Conservation (phyloP, 2,888 invertebrate species). For the Metacarcinus magister region DNA sequence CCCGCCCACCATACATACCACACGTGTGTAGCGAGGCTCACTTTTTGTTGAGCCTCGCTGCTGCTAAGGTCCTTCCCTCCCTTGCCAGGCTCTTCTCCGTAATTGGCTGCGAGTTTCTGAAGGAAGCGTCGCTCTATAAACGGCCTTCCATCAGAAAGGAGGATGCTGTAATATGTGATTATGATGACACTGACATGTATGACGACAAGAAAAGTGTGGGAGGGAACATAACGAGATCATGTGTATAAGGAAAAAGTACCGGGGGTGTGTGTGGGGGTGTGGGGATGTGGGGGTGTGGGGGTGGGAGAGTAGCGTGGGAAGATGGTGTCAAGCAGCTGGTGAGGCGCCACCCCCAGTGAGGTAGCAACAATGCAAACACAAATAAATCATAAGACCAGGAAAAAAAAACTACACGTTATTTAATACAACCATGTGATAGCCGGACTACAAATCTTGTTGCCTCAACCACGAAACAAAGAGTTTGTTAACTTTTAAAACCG, state of each 20-base stretch:
- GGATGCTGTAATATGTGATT: neutral
- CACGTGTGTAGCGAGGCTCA: neutral
- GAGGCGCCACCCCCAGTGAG: neutral
- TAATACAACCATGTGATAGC: neutral
- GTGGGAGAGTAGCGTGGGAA: neutral
- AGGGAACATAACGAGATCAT: neutral
- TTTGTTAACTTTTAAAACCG: neutral
- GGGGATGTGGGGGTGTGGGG: neutral
- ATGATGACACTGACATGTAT: neutral
- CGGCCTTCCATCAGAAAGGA: neutral
- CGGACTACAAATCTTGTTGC: neutral
- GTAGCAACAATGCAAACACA: neutral
- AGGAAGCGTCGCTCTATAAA: neutral
- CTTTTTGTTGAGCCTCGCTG: neutral
- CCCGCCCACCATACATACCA: slow-evolving; percentile 19
- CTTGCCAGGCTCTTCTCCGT: neutral
- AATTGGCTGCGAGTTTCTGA: neutral
- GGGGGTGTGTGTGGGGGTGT: no score
- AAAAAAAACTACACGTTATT: neutral
- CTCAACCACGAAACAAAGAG: neutral
- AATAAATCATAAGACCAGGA: neutral
- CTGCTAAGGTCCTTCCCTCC: neutral
- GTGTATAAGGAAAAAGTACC: no score
- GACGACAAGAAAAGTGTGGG: neutral
- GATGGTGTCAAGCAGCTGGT: neutral